Base-by-base conservation (phyloP, 1,140 invertebrate species). In the Pantala flavescens region DNA sequence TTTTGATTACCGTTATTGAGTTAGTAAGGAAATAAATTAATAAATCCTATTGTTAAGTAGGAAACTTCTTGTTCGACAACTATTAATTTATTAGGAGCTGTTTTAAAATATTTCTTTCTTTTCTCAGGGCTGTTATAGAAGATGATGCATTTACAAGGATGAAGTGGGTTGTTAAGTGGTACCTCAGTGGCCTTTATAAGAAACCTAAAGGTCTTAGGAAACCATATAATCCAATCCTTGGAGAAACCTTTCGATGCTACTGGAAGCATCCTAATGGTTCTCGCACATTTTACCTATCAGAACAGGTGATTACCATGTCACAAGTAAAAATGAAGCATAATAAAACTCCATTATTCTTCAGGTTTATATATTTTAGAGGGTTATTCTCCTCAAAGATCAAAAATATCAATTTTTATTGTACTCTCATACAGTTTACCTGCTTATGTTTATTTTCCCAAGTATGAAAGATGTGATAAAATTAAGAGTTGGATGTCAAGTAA, bases 141-240 rank as follows among this genome's bases (percentile, higher is more conserved):
- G 93, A 96, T 79, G 94, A 96, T 82, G 93, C 95, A 3, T 96
- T 93, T 79, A 90, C 89, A 42, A 87, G 96, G 77, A 97, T 98
- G 90, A 96, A 96, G 81, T 85, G 85, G 5, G 90, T 98, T 11
- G 90, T 95, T 0, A 88, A 90, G 79, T 98, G 94, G 94, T 98
- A 97, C 82, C 85, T 98, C 24, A 88, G 87, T 42, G 88, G 88
- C 87, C 90, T 80, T 95, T 89, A 81, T 86, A 96, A 85, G 90
- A 97, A 87, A 89, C 95, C 80, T 85, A 96, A 86, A 89, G 95
- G 80, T 55, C 84, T 97, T n/a, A 97, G 97, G 83, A 98, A 98
- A 81, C 96, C 96, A 0, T 98, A 97, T 81, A 98, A 97, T 86
- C 95, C 95, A 0, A 92, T 97, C 71, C 84, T 97, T 43, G 96